A percentile compares a stretch with the other conserved stretches of the same genome.
Conservation (phyloP, 2,113 vertebrate genomes). For the Taurulus bubalis region DNA sequence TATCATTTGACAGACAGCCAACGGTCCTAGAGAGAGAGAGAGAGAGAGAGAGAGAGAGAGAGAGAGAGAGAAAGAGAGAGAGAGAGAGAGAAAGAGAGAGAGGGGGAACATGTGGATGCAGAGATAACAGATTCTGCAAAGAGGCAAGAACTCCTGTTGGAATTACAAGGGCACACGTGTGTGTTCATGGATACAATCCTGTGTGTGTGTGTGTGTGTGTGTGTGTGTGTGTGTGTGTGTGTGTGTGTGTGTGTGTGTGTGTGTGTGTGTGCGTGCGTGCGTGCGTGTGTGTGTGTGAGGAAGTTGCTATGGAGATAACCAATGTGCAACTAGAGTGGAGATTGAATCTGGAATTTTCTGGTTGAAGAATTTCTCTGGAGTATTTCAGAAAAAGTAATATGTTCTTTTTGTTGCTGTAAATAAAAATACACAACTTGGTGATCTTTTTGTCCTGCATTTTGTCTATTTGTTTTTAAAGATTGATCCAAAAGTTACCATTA, state of each 20-base stretch:
- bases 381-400: background rate
- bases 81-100: slow-evolving; percentile 30
- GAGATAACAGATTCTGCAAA: slow-evolving; percentile 64
- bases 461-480: too few relatives aligned
- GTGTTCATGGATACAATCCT: background rate
- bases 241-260: too few relatives aligned
- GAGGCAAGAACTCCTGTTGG: slow-evolving; percentile 39
- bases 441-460: too few relatives aligned
- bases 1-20: slow-evolving; percentile 57
- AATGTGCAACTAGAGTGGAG: background rate
- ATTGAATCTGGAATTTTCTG: background rate
- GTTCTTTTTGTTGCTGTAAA: too few relatives aligned
- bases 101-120: slow-evolving; percentile 58
- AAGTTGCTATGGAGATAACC: background rate
- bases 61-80: slow-evolving; percentile 33
- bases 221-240: too few relatives aligned
- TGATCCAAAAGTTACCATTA: too few relatives aligned
- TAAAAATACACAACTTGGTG: too few relatives aligned
- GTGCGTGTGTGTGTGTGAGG: too few relatives aligned
- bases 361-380: background rate
- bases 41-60: too few relatives aligned
- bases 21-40: slow-evolving; percentile 33
- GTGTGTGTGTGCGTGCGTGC: too few relatives aligned
- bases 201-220: slow-evolving; percentile 5
- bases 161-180: slow-evolving; percentile 30